Base-by-base conservation (phyloP, 2,888 invertebrate genomes). In the Diarsia dahlii region DNA sequence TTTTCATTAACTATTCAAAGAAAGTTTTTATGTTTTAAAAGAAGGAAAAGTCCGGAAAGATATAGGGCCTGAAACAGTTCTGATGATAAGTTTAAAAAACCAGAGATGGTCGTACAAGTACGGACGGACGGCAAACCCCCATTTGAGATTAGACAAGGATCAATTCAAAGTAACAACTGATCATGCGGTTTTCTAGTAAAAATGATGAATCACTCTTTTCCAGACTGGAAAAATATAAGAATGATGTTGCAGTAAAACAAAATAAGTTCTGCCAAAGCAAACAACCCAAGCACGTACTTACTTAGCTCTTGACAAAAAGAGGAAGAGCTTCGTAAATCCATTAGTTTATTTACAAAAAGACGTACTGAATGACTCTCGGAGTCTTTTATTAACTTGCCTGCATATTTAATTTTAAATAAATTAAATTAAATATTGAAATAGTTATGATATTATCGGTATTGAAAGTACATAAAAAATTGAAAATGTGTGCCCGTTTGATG, bases 331-430 rank as follows among this genome's bases (percentile, higher is more conserved):
- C n/a, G 18, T 60, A 60, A 56, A 64, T 45, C 28, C 45, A 54
- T 68, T 69, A 65, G 4, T 3, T 54, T 67, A 73, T 80, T 80
- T 64, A n/a, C 58, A 64, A 63, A 71, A 67, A 58, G 13, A 34
- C 13, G 15, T 10, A 8, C 34, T 67, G 28, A 78, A 70, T 50
- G 9, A 50, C 5, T 34, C 54, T 68, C 28, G 10, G n/a, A 34
- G 34, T 66, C 10, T 66, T 75, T 68, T 62, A 74, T 68, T 46
- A 58, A 62, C 52, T 71, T 65, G 20, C 18, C 13, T 58, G 52
- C 18, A 34, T 71, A n/a, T n/a, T n/a, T n/a, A n/a, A n/a, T n/a
- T n/a, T n/a, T n/a, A n/a, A n/a, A n/a, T n/a, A n/a, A n/a, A n/a
- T n/a, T n/a, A n/a, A n/a, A n/a, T n/a, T n/a, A n/a, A n/a, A n/a